Evolutionary conservation across 2,888 invertebrate genomes (phyloP), one percentile per base, ranked within the genome.

Genomic region (Sinelater perroti): DNA sequence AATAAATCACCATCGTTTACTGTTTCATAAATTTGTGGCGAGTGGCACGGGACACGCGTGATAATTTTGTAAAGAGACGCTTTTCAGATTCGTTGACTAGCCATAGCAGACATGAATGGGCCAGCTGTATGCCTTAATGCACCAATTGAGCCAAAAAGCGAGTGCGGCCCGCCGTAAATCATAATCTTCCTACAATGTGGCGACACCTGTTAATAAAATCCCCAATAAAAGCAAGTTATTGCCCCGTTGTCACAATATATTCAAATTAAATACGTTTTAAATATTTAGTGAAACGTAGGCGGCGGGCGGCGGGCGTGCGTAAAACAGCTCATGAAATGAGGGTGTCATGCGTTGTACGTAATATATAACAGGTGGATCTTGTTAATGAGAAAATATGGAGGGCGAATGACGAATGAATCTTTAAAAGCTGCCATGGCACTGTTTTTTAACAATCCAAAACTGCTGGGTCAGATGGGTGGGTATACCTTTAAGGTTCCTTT

Each of bases 381-480:
- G 73, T 75, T 74, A 75, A 75, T 75, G 75, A 75, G 71, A 72
- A 75, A 72, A 72, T 75, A 75, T 75, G 71, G 70, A 44, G 60
- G 50, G 55, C 42, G 54, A 63, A 69, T 71, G 72, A 73, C 68
- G 69, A 67, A 72, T 71, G 70, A 56, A 54, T 68, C 69, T 71
- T 71, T 71, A 70, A 67, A 64, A 51, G 61, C 56, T 54, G 60
- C 57, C 16, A 18, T 47, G 35, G 57, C 54, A 62, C 64, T 65
- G 65, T 64, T 58, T 42, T 63, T 53, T 40, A 16, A 46, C 16
- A 21, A 40, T 56, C 40, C 50, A 46, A 54, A 64, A 60, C 64
- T 62, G 60, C 60, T 64, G 62, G 62, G 62, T 64, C 55, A 59
- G 53, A 36, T 36, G n/a, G 28, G 8, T 10, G 10, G 28, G 10